Base-by-base conservation (phyloP, 1,140 invertebrate genomes). In the Conus betulinus region DNA sequence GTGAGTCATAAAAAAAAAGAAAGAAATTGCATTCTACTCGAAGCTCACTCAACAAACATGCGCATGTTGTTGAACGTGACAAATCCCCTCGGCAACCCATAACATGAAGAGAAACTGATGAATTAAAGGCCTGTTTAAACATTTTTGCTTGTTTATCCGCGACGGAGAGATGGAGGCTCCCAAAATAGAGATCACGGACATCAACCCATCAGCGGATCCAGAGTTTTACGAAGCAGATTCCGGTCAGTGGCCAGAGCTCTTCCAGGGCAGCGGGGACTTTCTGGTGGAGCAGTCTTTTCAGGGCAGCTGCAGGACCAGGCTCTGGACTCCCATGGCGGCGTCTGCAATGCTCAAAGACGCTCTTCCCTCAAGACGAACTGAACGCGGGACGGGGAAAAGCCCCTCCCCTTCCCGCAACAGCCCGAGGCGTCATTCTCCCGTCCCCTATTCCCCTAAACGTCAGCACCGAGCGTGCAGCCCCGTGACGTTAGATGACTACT, bases 321-420 rank as follows among this genome's bases (percentile, higher is more conserved):
- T 51, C 79, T 81, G 79, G 27, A 23, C 13, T 20, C 79, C 79
- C 39, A 15, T 10, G 13, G 52, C 78, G n/a, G 15, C n/a, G 78
- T 39, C 27, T 10, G 25, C 67, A 71, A 20, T n/a, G 11, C 67
- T 20, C 67, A 71, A 20, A 6, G 79, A 39, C 6, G 79, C 0
- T 74, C 25, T 39, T 55, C 13, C 13, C 67, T 71, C 67, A 8
- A 71, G 84, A n/a, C n/a, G 84, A 27, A 6, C 79, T 11, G 79
- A 81, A 23, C 11, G 79, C 6, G 79, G 84, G 63, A 17, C 63
- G 0, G 84, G 84, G 0, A 85, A 74, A 20, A 39, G 84, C 67
- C 63, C 63, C 39, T 74, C 60, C 67, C 84, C 84, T 23, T 74
- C 84, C 10, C 84, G 84, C n/a, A 74, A 20, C 39, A 85, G 84